Conservation (phyloP, 2,888 invertebrate genomes). For the Caenorhabditis drosophilae region DNA sequence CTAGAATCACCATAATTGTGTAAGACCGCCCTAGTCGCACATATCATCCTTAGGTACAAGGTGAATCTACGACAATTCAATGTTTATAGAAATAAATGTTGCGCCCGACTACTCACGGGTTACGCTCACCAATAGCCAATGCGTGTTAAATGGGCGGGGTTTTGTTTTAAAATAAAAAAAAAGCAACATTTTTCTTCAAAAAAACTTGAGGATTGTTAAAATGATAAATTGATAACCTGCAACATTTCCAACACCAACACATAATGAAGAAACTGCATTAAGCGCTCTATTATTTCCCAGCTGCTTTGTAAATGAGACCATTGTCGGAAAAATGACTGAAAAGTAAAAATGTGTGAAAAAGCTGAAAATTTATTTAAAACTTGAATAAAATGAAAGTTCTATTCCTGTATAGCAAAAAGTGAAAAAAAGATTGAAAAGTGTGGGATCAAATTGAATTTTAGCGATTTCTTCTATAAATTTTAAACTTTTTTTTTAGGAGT, state of each 20-base stretch:
- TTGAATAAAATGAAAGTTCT: conserved; percentile 25
- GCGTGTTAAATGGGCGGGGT: conserved; percentile 4
- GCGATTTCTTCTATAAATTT: conserved; percentile 29
- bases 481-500: neutral
- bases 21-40: conserved; percentile 47
- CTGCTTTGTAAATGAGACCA: conserved; percentile 30
- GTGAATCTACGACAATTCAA: conserved; percentile 5
- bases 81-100: neutral
- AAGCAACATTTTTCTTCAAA: too few relatives aligned
- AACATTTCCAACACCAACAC: conserved; percentile 27
- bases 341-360: neutral
- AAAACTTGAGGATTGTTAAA: too few relatives aligned
- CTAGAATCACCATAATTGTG: conserved; percentile 38
- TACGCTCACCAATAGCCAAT: conserved; percentile 13
- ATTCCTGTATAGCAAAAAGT: conserved; percentile 30
- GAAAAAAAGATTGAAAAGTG: conserved; percentile 18
- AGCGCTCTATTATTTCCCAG: conserved; percentile 28
- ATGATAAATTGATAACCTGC: too few relatives aligned
- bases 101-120: conserved; percentile 33
- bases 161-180: too few relatives aligned
- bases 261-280: conserved; percentile 26
- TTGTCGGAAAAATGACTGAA: conserved; percentile 25
- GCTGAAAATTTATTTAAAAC: neutral
- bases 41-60: conserved; percentile 38
- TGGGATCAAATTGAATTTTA: conserved; percentile 25